A percentile compares a stretch with the other conserved stretches of the same genome.
These are phyloP conservation scores for Isotomurus palustris DNA, from an alignment of 2,888 invertebrate genomes.

Conservation along the genomic window DNA sequence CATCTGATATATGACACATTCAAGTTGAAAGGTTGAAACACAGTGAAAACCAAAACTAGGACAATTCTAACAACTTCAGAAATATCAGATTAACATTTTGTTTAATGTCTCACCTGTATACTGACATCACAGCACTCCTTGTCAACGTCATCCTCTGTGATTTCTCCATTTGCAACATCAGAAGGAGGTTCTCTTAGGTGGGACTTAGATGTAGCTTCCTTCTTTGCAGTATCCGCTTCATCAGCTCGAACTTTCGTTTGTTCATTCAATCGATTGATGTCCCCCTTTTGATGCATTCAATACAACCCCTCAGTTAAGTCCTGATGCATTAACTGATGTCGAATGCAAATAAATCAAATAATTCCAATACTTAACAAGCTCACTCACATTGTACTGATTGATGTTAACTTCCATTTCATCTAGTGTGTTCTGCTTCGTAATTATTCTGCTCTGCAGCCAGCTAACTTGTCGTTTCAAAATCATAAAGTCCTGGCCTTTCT, in stretches of 20 bases:
- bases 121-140: slow-evolving; percentile 25
- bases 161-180: slow-evolving; percentile 19
- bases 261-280: slow-evolving; percentile 8
- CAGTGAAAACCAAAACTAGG: background rate
- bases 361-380: background rate
- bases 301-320: background rate
- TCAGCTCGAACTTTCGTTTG: slow-evolving; percentile 27
- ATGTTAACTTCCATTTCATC: slow-evolving; percentile 29
- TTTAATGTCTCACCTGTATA: slow-evolving; percentile 13
- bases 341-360: too few species aligned
- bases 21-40: too few species aligned
- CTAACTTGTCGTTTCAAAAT: slow-evolving; percentile 24
- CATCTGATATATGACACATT: slow-evolving; percentile 28
- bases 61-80: slow-evolving; percentile 21
- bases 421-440: slow-evolving; percentile 22
- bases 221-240: slow-evolving; percentile 20
- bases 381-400: slow-evolving; percentile 10
- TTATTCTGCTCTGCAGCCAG: slow-evolving; percentile 20
- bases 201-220: slow-evolving; percentile 24
- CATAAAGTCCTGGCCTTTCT: slow-evolving; percentile 8
- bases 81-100: slow-evolving; percentile 4
- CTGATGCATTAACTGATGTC: background rate
- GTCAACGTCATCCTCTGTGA: slow-evolving; percentile 27
- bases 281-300: background rate
- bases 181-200: slow-evolving; percentile 18